Percentiles rank a stretch among this genome's conserved stretches.
These are phyloP conservation scores for Chinchilla lanigera DNA, from an alignment of 2,113 vertebrate species.

Conservation along the genomic window DNA sequence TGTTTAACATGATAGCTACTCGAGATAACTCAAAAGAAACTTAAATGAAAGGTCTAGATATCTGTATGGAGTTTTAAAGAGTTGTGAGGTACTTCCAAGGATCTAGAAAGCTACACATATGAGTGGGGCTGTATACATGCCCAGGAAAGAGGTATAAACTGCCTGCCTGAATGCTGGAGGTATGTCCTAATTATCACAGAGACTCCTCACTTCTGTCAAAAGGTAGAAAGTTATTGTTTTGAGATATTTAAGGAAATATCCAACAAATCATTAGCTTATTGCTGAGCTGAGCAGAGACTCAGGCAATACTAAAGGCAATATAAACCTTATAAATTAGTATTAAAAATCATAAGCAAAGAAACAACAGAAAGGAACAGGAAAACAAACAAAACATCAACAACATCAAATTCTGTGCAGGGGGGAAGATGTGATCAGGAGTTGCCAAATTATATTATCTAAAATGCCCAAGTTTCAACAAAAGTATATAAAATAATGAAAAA, in stretches of 20 bases:
- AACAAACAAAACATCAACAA: neutral
- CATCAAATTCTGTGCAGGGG: neutral
- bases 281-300: neutral
- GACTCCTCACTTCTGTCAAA: neutral
- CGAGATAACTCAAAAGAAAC: neutral
- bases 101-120: neutral
- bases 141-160: neutral
- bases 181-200: neutral
- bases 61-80: neutral
- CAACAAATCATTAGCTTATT: constrained; percentile 24
- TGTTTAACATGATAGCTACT: constrained; percentile 14
- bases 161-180: neutral
- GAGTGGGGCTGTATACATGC: neutral
- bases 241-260: neutral
- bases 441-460: constrained; percentile 19
- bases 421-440: neutral
- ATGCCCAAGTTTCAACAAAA: constrained; percentile 2
- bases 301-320: neutral
- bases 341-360: neutral
- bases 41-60: neutral
- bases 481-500: neutral
- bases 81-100: neutral
- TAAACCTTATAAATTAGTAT: neutral
- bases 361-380: neutral
- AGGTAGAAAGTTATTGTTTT: neutral